Evolutionary conservation across 2,888 invertebrate genomes (phyloP).

Genomic region (Eilema caniola): DNA sequence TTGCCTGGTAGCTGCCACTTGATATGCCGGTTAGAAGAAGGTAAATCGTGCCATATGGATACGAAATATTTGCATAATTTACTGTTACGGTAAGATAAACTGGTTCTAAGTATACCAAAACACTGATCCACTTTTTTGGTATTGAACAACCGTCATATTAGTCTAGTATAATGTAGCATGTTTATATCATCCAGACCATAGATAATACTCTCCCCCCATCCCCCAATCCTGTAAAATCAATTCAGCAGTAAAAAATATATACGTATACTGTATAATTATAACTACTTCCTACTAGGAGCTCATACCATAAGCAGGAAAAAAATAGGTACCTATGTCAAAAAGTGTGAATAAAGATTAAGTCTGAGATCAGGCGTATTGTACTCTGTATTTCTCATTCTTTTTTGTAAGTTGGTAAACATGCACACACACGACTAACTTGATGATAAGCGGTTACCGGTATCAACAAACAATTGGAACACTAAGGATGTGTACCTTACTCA

Average conservation of each 20-base stretch:
- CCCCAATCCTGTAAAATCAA: too few relatives aligned
- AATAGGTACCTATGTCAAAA: background rate
- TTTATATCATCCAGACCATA: too few relatives aligned
- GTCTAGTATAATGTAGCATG: background rate
- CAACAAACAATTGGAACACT: background rate
- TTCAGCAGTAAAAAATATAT: too few relatives aligned
- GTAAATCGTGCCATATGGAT: conserved; percentile 34
- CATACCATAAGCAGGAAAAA: background rate
- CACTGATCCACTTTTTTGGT: background rate
- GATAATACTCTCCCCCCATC: too few relatives aligned
- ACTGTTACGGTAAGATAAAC: background rate
- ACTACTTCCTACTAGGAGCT: background rate
- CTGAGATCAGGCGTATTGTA: too few relatives aligned
- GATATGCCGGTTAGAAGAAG: conserved; percentile 27
- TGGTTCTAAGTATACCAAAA: background rate
- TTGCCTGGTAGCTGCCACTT: conserved; percentile 45
- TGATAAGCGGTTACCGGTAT: background rate
- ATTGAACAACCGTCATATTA: background rate
- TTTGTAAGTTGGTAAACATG: background rate
- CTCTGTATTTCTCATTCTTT: background rate
- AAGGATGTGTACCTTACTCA: background rate
- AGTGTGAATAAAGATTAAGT: background rate
- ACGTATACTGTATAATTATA: too few relatives aligned
- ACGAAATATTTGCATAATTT: background rate
- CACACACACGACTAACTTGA: background rate